phyloP scores from a whole-genome alignment of 2,888 invertebrate species.

The Eupithecia centaureata region DNA sequence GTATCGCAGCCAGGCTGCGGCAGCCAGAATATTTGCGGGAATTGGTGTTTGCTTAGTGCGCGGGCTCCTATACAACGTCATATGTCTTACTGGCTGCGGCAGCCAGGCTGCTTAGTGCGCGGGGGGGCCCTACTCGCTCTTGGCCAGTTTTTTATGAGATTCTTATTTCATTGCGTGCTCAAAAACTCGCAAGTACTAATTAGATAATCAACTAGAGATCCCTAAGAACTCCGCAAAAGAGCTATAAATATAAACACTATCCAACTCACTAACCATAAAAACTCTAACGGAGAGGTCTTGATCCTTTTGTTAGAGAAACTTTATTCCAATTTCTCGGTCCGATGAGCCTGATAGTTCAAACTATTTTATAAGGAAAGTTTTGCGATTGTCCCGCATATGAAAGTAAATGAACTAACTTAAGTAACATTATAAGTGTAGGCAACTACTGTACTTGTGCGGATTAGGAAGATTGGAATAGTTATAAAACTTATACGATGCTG shows the following conservation, averaged over 20 bases:
- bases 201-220: too few species aligned
- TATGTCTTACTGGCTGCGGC: too few species aligned
- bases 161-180: too few species aligned
- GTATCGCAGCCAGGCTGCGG: too few species aligned
- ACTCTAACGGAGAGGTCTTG: constrained; percentile 15
- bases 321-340: constrained; percentile 34
- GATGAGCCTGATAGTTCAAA: constrained; percentile 28
- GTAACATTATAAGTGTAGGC: constrained; percentile 9
- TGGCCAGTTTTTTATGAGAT: too few species aligned
- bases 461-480: constrained; percentile 15
- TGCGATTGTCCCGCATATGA: constrained; percentile 19
- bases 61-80: too few species aligned
- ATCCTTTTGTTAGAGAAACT: constrained; percentile 25
- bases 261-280: constrained; percentile 13
- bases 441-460: constrained; percentile 5
- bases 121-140: too few species aligned
- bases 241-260: background rate
- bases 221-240: constrained; percentile 1
- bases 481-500: background rate
- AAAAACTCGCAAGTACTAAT: too few species aligned
- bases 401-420: constrained; percentile 21
- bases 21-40: too few species aligned
- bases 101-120: too few species aligned
- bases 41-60: too few species aligned
- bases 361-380: constrained; percentile 34